Percentiles rank a stretch among this genome's conserved stretches.
Conservation (phyloP, 2,888 invertebrate species). For the Drosophila melanosoma region DNA sequence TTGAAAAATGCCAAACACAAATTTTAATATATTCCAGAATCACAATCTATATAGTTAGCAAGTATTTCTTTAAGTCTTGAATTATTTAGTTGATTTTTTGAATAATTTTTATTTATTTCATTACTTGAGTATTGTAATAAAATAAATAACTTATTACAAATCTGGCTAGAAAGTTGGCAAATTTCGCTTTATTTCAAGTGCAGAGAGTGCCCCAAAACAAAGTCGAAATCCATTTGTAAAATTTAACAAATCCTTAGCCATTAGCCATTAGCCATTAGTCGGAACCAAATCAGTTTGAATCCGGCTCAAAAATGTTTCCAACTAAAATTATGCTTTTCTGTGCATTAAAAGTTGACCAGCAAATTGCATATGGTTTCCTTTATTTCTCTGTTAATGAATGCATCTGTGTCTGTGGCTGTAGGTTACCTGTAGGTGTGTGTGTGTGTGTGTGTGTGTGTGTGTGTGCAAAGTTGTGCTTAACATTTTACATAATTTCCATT, state of each 20-base stretch:
- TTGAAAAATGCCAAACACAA: constrained; percentile 26
- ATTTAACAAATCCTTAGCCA: background rate
- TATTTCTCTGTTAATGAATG: background rate
- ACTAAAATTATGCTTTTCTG: background rate
- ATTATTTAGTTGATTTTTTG: background rate
- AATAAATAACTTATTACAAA: background rate
- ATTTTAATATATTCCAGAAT: constrained; percentile 38
- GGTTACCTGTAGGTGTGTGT: constrained; percentile 17
- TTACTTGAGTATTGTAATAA: background rate
- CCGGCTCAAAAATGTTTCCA: background rate
- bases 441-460: constrained; percentile 8
- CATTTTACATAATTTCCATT: constrained; percentile 49
- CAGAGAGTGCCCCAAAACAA: background rate
- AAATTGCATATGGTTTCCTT: background rate
- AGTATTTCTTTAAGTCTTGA: background rate
- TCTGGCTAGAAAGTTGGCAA: background rate
- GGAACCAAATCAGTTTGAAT: background rate
- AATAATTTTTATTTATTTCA: background rate
- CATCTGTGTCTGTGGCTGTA: background rate
- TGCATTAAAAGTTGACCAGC: background rate
- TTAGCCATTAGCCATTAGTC: background rate
- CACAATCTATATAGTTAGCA: background rate
- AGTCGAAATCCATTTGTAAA: background rate
- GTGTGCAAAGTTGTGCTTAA: constrained; percentile 33
- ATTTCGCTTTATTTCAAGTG: background rate